Base-by-base conservation (phyloP, 2,888 invertebrate species). In the Schrankia costaestrigalis region DNA sequence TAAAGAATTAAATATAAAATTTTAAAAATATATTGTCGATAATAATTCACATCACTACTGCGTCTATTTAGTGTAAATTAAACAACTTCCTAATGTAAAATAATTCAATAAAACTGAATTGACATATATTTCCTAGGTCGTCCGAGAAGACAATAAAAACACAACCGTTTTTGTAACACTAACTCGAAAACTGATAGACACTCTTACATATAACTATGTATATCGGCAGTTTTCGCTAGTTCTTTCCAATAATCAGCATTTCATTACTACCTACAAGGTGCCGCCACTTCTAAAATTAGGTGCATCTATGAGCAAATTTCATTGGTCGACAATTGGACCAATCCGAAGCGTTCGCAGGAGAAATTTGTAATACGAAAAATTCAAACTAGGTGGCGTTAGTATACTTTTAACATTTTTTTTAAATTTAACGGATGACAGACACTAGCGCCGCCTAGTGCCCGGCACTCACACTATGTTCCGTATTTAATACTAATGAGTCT, bases 301-400 rank as follows among this genome's bases (percentile, higher is more conserved):
- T 83, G 83, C 80, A 71, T 51, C 79, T 83, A 82, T 81, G 83
- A 84, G 83, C 81, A 78, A 79, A 69, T 72, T 66, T 72, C 67
- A 61, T 57, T 74, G 73, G 76, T 71, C 67, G 63, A 69, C 63
- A 66, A 63, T 71, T 77, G 72, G 79, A 81, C 80, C 84, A 66
- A 71, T 58, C 63, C 61, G 56, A 76, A 72, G 71, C 74, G 54
- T 71, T 60, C 66, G 66, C 62, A 62, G 56, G 56, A 61, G 55
- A 52, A 56, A 56, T 48, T 47, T 47, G 49, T 54, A 47, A 50
- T 45, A 46, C 37, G 43, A 41, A 49, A 45, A 41, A n/a, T n/a
- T 46, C 53, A 41, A 43, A 40, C 43, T 61, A 49, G 42, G 55
- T 42, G 48, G 44, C 59, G 40, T 35, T 40, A 31, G 32, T 8